Percentiles rank a stretch among this genome's conserved stretches.
Conservation (phyloP, 2,888 invertebrate species). For the Leptopterna dolabrata region DNA sequence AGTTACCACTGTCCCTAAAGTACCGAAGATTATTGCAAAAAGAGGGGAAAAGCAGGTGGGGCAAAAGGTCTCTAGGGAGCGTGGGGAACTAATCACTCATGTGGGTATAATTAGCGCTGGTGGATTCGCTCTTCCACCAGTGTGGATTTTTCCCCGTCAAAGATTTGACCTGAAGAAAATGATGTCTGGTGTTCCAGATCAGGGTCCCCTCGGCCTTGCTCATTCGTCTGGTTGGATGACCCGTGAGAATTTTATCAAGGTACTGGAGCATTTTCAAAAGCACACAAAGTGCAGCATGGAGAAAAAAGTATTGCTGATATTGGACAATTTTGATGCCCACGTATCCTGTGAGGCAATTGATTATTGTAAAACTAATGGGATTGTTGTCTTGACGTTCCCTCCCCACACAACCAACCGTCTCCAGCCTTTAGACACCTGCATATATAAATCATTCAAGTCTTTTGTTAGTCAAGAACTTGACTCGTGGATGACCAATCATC, state of each 20-base stretch:
- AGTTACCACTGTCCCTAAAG: slow-evolving; percentile 38
- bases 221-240: slow-evolving; percentile 65
- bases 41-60: slow-evolving; percentile 63
- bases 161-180: too few relatives aligned
- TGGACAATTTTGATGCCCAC: not conserved
- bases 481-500: not conserved
- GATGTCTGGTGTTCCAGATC: too few relatives aligned
- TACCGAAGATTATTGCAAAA: not conserved
- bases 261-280: not conserved
- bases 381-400: not conserved
- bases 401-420: not conserved
- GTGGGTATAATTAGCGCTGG: too few relatives aligned
- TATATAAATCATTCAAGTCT: not conserved
- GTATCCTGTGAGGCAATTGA: not conserved
- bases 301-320: not conserved
- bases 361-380: not conserved
- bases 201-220: slow-evolving; percentile 57
- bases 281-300: not conserved
- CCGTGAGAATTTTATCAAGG: not conserved
- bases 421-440: not conserved
- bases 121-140: slow-evolving; percentile 56
- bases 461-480: not conserved
- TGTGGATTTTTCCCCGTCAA: not conserved
- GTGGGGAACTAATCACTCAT: too few relatives aligned
- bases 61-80: too few relatives aligned